Percentiles rank a stretch among this genome's conserved stretches.
Evolutionary conservation across 2,888 invertebrate genomes (phyloP).

Genomic region (Heterodera filipjevi): DNA sequence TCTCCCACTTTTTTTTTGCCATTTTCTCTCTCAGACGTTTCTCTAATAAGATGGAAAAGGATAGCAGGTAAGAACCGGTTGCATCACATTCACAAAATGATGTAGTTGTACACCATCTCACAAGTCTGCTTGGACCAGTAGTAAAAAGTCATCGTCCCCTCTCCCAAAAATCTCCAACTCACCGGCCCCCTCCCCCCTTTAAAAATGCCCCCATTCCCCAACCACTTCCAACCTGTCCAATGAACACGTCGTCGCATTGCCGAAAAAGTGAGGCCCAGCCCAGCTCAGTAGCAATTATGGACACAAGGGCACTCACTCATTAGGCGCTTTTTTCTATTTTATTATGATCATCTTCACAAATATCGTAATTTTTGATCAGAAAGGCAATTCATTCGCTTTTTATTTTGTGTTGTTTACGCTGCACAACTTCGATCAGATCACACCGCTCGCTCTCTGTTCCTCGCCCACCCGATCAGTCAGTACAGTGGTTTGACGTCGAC

Average conservation of each 20-base stretch:
- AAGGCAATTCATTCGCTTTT: not conserved
- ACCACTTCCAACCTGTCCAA: constrained; percentile 6
- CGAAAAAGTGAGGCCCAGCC: not conserved
- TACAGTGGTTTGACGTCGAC: not conserved
- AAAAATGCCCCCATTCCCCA: not conserved
- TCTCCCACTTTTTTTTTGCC: too few species aligned
- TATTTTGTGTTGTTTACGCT: not conserved
- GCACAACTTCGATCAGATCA: not conserved
- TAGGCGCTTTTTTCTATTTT: not conserved
- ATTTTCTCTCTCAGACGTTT: too few species aligned
- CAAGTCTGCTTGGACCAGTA: not conserved
- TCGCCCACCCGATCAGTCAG: too few species aligned
- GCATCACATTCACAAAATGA: too few species aligned
- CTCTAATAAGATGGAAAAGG: too few species aligned
- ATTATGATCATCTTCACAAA: not conserved
- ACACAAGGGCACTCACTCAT: too few species aligned
- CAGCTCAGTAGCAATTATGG: not conserved
- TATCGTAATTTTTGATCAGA: not conserved
- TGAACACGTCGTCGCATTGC: not conserved
- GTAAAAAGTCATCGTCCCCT: not conserved
- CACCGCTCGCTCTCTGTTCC: not conserved
- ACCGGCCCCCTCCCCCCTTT: not conserved
- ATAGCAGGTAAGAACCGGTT: too few species aligned
- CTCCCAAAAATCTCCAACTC: not conserved
- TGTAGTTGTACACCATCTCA: too few species aligned